Evolutionary conservation across 53 echinoderm and acorn worm genomes (phyloP).

Genomic region (Hippasteria phrygiana): DNA sequence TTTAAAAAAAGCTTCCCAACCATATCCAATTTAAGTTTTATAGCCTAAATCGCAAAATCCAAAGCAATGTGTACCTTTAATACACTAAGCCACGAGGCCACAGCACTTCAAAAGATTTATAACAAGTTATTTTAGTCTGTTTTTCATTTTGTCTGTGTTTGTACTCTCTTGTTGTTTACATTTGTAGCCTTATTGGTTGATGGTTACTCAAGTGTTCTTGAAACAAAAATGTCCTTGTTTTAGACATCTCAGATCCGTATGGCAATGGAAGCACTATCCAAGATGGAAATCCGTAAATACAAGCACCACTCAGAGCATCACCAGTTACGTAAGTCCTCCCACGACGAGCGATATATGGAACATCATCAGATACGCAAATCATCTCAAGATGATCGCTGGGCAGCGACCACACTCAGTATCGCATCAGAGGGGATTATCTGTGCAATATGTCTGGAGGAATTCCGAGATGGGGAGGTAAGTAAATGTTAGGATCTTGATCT

Average conservation of each 20-base stretch:
- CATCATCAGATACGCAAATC: conserved; percentile 63
- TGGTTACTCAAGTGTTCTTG: no score
- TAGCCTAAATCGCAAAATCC: no score
- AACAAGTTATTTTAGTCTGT: no score
- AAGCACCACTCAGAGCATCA: conserved; percentile 49
- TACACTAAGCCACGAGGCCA: no score
- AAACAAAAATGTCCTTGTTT: not conserved
- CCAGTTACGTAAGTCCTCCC: conserved; percentile 55
- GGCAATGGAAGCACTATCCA: conserved; percentile 84
- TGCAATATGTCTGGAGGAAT: conserved; percentile 98
- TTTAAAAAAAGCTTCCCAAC: no score
- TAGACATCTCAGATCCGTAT: conserved; percentile 86
- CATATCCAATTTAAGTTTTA: no score
- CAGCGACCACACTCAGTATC: conserved; percentile 84
- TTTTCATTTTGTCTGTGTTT: no score
- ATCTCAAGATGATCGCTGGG: conserved; percentile 74
- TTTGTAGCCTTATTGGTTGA: not conserved
- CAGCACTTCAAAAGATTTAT: no score
- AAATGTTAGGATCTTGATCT: not conserved
- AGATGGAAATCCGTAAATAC: conserved; percentile 95
- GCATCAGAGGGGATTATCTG: conserved; percentile 82
- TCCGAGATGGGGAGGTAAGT: conserved; percentile 92
- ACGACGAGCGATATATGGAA: conserved; percentile 44
- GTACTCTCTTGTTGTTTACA: no score
- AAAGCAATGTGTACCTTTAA: no score